Evolutionary conservation across 53 echinoderm and acorn worm species (phyloP).

Genomic region (Zoroaster sp.): DNA sequence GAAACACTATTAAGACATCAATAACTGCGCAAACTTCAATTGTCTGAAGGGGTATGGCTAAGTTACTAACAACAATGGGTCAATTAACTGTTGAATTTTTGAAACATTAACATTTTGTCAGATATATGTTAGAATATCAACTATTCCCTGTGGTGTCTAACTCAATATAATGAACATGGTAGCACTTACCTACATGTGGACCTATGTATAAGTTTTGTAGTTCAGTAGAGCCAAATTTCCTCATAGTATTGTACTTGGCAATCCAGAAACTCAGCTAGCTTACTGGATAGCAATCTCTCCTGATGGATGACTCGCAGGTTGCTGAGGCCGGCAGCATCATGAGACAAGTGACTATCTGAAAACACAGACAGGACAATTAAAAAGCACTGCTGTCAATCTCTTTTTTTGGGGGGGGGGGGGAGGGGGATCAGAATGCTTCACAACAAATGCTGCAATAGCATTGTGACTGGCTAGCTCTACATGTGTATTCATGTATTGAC

Average conservation of each 20-base stretch:
- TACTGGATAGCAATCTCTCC: constrained; percentile 78
- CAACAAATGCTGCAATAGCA: neutral
- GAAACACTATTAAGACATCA: no score
- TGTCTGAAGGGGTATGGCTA: no score
- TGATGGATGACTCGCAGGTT: constrained; percentile 71
- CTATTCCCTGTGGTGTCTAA: neutral
- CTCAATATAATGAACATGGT: no score
- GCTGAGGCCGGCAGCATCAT: neutral
- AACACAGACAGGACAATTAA: neutral
- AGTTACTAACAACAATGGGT: neutral
- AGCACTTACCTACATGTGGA: no score
- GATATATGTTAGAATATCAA: neutral
- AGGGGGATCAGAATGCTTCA: neutral
- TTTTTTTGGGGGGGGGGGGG: neutral
- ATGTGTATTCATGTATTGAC: neutral
- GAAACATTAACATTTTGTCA: neutral
- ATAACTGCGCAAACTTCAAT: no score
- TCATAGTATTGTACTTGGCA: constrained; percentile 93
- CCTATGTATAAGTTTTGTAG: constrained; percentile 78
- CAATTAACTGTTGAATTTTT: neutral
- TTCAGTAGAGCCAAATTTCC: constrained; percentile 70
- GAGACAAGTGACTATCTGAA: neutral
- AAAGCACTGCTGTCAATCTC: neutral
- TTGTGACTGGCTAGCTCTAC: neutral
- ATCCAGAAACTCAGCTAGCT: constrained; percentile 88